Percentiles rank a stretch among this genome's conserved stretches.
phyloP scores from a whole-genome alignment of 1,140 invertebrate genomes.

The Dendrolimus punctatus region DNA sequence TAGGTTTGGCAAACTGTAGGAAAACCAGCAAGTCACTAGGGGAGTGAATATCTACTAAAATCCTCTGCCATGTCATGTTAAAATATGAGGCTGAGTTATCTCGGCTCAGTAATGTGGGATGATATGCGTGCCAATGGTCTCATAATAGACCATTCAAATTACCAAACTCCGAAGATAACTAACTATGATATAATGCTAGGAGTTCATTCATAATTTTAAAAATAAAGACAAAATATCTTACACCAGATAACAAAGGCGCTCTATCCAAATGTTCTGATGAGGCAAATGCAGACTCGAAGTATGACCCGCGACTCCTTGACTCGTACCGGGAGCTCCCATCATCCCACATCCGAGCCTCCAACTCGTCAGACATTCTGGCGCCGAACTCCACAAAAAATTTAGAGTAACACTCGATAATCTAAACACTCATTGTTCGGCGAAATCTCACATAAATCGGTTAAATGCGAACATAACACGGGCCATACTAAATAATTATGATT shows the following conservation, averaged over 20 bases:
- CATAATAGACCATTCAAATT: too few relatives aligned
- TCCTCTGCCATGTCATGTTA: too few relatives aligned
- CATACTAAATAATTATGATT: neutral
- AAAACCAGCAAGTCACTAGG: too few relatives aligned
- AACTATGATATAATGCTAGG: too few relatives aligned
- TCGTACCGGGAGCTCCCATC: slow-evolving; percentile 53
- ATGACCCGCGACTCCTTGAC: slow-evolving; percentile 39
- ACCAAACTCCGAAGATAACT: too few relatives aligned
- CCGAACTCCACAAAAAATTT: slow-evolving; percentile 27
- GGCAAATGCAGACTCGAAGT: slow-evolving; percentile 57
- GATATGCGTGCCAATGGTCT: too few relatives aligned
- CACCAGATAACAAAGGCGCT: slow-evolving; percentile 61
- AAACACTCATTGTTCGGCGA: slow-evolving; percentile 12
- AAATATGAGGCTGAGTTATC: too few relatives aligned
- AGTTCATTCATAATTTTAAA: too few relatives aligned
- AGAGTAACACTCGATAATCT: slow-evolving; percentile 15
- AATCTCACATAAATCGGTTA: slow-evolving; percentile 9
- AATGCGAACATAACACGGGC: neutral
- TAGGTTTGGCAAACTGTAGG: too few relatives aligned
- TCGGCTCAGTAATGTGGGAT: too few relatives aligned
- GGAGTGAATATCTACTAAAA: too few relatives aligned
- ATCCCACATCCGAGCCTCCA: slow-evolving; percentile 64
- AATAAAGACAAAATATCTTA: slow-evolving; percentile 19
- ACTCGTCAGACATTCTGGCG: slow-evolving; percentile 68
- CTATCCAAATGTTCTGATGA: slow-evolving; percentile 60